These are phyloP conservation scores for Drosophila monieri DNA, from an alignment of 2,888 invertebrate genomes.

Conservation along the genomic window DNA sequence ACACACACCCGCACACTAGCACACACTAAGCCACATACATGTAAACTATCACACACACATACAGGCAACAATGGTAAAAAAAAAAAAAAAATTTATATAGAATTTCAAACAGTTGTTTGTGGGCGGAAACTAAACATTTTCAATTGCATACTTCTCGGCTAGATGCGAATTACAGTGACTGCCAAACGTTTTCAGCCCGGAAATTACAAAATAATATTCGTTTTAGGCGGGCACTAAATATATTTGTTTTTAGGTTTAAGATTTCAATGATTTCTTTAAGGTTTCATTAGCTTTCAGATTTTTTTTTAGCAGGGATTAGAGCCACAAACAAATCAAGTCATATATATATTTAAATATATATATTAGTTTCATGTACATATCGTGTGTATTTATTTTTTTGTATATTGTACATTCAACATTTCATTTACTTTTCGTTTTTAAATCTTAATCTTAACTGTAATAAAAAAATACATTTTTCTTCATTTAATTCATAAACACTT, in stretches of 20 bases:
- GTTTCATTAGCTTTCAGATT: constrained; percentile 8
- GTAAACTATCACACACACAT: constrained; percentile 13
- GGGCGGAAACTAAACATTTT: constrained; percentile 1
- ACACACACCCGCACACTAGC: constrained; percentile 5
- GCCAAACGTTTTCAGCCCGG: constrained; percentile 9
- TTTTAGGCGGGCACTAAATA: constrained; percentile 22
- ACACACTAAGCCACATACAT: not conserved
- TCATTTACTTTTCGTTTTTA: constrained; percentile 13
- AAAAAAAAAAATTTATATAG: constrained; percentile 16
- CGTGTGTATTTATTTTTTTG: constrained; percentile 11
- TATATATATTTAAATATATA: constrained; percentile 9
- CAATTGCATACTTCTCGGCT: constrained; percentile 14
- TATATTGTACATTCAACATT: constrained; percentile 38
- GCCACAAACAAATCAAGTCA: constrained; percentile 44
- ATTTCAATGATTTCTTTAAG: constrained; percentile 13
- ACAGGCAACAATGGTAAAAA: constrained; percentile 27
- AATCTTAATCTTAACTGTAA: constrained; percentile 57
- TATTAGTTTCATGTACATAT: constrained; percentile 23
- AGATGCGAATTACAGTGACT: not conserved
- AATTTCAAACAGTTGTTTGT: constrained; percentile 11
- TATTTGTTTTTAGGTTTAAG: not conserved
- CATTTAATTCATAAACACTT: constrained; percentile 20
- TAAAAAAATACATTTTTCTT: constrained; percentile 67
- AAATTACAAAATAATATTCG: not conserved
- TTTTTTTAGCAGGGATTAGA: constrained; percentile 22